These are phyloP conservation scores for Sitophilus oryzae DNA, from an alignment of 1,140 invertebrate genomes.

Conservation along the genomic window DNA sequence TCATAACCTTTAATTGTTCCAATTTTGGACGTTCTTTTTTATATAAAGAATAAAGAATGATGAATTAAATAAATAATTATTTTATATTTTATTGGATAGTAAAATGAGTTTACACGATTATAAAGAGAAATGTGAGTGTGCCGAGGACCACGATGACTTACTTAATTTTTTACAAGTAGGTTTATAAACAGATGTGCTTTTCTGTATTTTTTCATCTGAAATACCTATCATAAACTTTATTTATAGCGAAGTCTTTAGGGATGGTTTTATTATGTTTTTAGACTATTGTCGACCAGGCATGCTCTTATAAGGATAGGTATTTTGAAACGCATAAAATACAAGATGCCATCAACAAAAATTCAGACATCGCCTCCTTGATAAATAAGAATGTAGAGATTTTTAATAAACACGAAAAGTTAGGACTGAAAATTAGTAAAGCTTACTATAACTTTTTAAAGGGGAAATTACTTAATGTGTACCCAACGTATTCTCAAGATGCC, in stretches of 20 bases:
- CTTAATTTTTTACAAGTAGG: conserved; percentile 16
- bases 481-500: conserved; percentile 61
- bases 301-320: conserved; percentile 46
- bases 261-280: no score
- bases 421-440: conserved; percentile 53
- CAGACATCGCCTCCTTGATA: conserved; percentile 61
- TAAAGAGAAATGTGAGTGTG: conserved; percentile 1
- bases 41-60: no score
- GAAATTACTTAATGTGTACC: conserved; percentile 68
- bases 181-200: conserved; percentile 14
- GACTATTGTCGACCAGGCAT: conserved; percentile 20
- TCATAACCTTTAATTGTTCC: no score
- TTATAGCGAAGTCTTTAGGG: no score
- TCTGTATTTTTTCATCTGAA: neutral
- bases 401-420: conserved; percentile 53
- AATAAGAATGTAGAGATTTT: conserved; percentile 57
- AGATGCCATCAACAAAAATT: conserved; percentile 59
- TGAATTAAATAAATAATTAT: no score
- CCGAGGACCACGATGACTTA: conserved; percentile 3
- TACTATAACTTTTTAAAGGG: conserved; percentile 71
- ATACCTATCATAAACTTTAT: no score
- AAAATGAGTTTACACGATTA: conserved; percentile 15
- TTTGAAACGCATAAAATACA: conserved; percentile 69
- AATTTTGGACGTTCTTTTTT: no score
- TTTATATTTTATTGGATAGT: no score